These are phyloP conservation scores for Epistrophe eligans DNA, from an alignment of 2,888 invertebrate species.

Conservation along the genomic window DNA sequence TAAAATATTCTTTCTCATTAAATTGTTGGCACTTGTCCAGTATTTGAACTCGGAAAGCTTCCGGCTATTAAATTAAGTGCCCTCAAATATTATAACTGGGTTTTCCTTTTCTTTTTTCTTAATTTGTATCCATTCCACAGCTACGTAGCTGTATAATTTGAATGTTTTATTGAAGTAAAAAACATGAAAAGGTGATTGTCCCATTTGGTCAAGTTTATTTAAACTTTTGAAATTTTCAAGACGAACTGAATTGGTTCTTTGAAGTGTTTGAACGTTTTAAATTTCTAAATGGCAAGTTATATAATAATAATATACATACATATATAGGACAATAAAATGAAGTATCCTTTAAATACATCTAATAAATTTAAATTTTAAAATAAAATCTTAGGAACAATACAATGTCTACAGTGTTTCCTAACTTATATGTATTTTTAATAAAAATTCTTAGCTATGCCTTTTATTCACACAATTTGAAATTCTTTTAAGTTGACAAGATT, in stretches of 20 bases:
- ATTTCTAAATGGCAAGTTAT: neutral
- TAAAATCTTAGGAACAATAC: no score
- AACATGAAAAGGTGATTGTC: neutral
- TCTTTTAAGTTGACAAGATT: no score
- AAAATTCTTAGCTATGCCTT: no score
- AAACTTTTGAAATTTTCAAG: neutral
- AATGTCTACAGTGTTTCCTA: no score
- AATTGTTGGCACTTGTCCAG: conserved; percentile 18
- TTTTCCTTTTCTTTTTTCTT: no score
- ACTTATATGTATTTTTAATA: no score
- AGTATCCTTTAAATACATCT: no score
- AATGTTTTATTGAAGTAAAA: conserved; percentile 1
- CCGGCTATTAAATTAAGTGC: conserved; percentile 7
- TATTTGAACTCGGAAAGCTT: conserved; percentile 15
- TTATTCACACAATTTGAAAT: no score
- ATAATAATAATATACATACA: no score
- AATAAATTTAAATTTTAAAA: no score
- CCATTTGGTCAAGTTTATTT: neutral
- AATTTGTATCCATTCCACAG: neutral
- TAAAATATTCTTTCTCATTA: neutral
- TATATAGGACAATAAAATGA: no score
- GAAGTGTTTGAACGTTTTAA: neutral
- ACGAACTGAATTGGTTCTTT: neutral
- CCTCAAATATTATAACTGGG: neutral
- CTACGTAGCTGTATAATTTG: neutral